Evolutionary conservation across 2,797 vertebrate species (phyloP).

Genomic region (Protosalanx chinensis): DNA sequence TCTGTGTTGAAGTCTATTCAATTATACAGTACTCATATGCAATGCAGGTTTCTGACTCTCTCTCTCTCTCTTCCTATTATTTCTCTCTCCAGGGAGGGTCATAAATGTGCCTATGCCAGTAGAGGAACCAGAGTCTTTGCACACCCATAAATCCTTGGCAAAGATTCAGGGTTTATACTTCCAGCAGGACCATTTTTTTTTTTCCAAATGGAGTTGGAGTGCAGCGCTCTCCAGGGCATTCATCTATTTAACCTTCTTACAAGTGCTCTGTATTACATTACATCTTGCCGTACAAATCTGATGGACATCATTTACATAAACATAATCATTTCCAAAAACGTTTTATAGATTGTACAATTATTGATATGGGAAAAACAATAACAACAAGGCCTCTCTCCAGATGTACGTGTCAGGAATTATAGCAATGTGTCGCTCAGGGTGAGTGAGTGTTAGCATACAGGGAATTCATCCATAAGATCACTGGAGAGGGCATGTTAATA

Average conservation of each 20-base stretch:
- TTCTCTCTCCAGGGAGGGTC: slow-evolving; percentile 36
- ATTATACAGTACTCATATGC: slow-evolving; percentile 5
- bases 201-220: slow-evolving; percentile 43
- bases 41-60: neutral
- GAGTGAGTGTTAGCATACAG: no score
- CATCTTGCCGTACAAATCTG: no score
- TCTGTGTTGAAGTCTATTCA: no score
- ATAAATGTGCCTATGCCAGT: slow-evolving; percentile 48
- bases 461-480: no score
- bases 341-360: no score
- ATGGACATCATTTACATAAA: neutral
- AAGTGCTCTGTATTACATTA: slow-evolving; percentile 18
- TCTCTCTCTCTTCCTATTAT: slow-evolving; percentile 16
- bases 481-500: no score
- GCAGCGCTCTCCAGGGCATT: slow-evolving; percentile 27
- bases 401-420: neutral
- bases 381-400: neutral
- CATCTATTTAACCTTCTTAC: slow-evolving; percentile 37
- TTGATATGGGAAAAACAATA: neutral
- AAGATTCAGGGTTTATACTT: slow-evolving; percentile 43
- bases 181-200: slow-evolving; percentile 42
- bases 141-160: slow-evolving; percentile 53
- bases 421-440: no score
- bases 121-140: slow-evolving; percentile 22
- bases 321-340: neutral